A percentile compares a stretch with the other conserved stretches of the same genome.
Evolutionary conservation across 2,113 vertebrate genomes (phyloP).

Genomic region (Nesoenas mayeri): DNA sequence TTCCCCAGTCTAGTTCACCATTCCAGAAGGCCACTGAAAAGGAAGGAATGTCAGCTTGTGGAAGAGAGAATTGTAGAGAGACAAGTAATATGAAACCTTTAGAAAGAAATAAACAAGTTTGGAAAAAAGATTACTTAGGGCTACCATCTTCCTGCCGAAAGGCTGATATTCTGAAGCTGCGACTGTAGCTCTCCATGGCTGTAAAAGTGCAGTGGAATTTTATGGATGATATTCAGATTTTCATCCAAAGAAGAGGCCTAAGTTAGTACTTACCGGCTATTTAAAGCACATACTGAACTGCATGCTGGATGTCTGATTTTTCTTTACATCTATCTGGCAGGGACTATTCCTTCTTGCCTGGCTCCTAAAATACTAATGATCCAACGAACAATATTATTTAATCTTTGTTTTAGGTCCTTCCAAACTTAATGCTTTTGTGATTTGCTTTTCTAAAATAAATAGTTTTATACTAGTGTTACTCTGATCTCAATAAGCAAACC

Average conservation of each 20-base stretch:
- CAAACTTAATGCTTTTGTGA: not conserved
- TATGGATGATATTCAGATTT: not conserved
- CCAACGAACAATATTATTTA: not conserved
- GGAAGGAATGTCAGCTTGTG: not conserved
- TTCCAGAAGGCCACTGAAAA: not conserved
- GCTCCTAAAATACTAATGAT: not conserved
- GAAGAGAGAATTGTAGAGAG: not conserved
- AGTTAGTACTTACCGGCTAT: not conserved
- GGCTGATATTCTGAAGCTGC: not conserved
- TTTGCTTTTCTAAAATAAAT: not conserved
- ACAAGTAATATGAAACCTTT: not conserved
- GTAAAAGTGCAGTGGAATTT: not conserved
- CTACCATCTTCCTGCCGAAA: not conserved
- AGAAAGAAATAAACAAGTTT: not conserved
- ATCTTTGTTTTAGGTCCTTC: not conserved
- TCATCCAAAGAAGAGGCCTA: not conserved
- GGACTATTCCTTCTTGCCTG: not conserved
- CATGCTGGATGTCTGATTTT: not conserved
- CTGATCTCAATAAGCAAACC: not conserved
- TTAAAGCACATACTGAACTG: not conserved
- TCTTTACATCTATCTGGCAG: not conserved
- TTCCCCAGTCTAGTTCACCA: not conserved
- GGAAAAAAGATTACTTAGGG: not conserved
- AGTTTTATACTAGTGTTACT: not conserved
- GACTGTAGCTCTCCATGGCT: not conserved